Conservation (phyloP, 2,888 invertebrate species). For the Trissoscelio sp. region DNA sequence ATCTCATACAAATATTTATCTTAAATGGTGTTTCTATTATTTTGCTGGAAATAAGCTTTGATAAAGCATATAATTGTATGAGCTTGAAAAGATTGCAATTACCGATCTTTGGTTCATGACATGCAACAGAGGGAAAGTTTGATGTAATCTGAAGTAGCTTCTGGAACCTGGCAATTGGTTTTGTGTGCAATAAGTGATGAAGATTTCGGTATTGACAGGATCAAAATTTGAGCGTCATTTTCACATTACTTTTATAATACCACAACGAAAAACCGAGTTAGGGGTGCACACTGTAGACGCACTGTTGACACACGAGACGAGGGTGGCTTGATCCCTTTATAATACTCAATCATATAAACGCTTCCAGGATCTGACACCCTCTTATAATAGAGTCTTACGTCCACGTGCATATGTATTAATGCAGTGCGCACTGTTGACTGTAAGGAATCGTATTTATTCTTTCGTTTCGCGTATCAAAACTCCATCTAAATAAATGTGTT, state of each 20-base stretch:
- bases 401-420: conserved; percentile 53
- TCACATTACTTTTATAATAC: conserved; percentile 24
- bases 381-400: conserved; percentile 52
- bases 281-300: conserved; percentile 33
- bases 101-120: conserved; percentile 14
- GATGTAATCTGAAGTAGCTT: conserved; percentile 57
- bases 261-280: conserved; percentile 16
- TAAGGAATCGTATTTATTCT: conserved; percentile 41
- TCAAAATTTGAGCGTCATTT: conserved; percentile 60
- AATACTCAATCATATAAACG: conserved; percentile 72
- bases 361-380: conserved; percentile 66
- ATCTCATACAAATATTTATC: no score
- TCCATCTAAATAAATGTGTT: no score
- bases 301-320: conserved; percentile 48
- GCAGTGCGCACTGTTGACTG: conserved; percentile 44
- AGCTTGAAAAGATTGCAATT: not conserved
- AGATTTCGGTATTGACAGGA: conserved; percentile 50
- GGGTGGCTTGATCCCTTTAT: conserved; percentile 61
- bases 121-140: conserved; percentile 1
- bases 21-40: no score
- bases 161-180: conserved; percentile 57
- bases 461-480: not conserved
- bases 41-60: no score
- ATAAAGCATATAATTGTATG: no score
- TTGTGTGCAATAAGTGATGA: conserved; percentile 15